Evolutionary conservation across 2,888 invertebrate species (phyloP).

Genomic region (Adelphocoris suturalis): DNA sequence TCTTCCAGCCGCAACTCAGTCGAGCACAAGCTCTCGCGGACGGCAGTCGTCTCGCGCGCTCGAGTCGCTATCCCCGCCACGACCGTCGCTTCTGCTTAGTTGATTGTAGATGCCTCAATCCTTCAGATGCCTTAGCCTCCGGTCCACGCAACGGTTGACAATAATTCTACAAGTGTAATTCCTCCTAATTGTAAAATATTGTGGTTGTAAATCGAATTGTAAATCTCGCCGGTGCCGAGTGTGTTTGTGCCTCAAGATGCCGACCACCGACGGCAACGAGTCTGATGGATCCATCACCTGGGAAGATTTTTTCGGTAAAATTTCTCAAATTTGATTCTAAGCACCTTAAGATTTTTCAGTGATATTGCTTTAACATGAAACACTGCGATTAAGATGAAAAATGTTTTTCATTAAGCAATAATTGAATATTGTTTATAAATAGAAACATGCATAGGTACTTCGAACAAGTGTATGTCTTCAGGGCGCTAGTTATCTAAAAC

Average conservation of each 20-base stretch:
- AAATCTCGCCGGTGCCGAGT: slow-evolving; percentile 33
- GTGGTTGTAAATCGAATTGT: background rate
- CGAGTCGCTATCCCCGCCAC: background rate
- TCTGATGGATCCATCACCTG: slow-evolving; percentile 86
- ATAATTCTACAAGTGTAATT: background rate
- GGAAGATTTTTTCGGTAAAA: slow-evolving; percentile 86
- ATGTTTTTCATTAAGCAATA: no score
- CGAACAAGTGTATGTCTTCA: no score
- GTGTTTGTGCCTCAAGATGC: slow-evolving; percentile 63
- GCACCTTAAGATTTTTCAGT: no score
- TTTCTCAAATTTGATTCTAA: background rate
- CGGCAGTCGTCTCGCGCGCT: slow-evolving; percentile 9
- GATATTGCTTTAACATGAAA: no score
- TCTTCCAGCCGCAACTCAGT: background rate
- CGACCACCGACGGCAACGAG: slow-evolving; percentile 78
- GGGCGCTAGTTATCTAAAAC: no score
- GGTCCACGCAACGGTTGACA: background rate
- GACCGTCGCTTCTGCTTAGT: background rate
- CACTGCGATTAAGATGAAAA: no score
- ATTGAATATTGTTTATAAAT: no score
- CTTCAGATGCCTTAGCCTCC: background rate
- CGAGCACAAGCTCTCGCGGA: slow-evolving; percentile 43
- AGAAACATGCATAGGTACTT: no score
- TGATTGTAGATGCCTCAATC: background rate
- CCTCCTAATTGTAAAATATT: background rate